Base-by-base conservation (phyloP, 2,888 invertebrate genomes). In the Ennomos erosarius region DNA sequence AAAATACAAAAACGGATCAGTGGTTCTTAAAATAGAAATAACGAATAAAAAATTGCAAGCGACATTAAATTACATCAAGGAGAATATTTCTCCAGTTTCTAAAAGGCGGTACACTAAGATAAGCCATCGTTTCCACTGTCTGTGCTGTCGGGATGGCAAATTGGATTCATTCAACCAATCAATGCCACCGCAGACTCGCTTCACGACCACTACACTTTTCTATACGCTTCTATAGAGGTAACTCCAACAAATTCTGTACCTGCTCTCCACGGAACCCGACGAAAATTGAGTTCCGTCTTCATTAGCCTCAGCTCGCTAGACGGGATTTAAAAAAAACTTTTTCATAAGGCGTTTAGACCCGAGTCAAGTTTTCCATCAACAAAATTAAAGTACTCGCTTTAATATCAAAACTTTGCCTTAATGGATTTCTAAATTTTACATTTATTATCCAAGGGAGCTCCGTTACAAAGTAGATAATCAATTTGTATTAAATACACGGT, bases 341-440 rank as follows among this genome's bases (percentile, higher is more conserved):
- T 85, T 79, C 80, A 79, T 78, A 84, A 86, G 82, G 76, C 87
- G 81, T 86, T 89, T 83, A 83, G 81, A 77, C 75, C 62, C 76
- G 70, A 87, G 87, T 81, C 81, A 84, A 88, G 87, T 86, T 89
- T 87, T 80, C 87, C 89, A 90, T 90, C 89, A 89, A 85, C 87
- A 83, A 87, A 88, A 89, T 90, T 84, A 88, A 88, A 87, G 86
- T 86, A 80, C 85, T 79, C 82, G 80, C 84, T 85, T 67, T 86
- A 86, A 87, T 87, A 87, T 85, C 85, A 82, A 85, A 90, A 88
- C 84, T 90, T 88, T 76, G 74, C 71, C 74, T 71, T 88, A 89
- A 90, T 89, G 90, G 90, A 87, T 90, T 89, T 84, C 81, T 78
- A 64, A 87, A 90, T 89, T 88, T 86, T 81, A 85, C 87, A 87